A percentile compares a stretch with the other conserved stretches of the same genome.
phyloP scores from a whole-genome alignment of 1,140 invertebrate species.

The Reticulitermes speratus region DNA sequence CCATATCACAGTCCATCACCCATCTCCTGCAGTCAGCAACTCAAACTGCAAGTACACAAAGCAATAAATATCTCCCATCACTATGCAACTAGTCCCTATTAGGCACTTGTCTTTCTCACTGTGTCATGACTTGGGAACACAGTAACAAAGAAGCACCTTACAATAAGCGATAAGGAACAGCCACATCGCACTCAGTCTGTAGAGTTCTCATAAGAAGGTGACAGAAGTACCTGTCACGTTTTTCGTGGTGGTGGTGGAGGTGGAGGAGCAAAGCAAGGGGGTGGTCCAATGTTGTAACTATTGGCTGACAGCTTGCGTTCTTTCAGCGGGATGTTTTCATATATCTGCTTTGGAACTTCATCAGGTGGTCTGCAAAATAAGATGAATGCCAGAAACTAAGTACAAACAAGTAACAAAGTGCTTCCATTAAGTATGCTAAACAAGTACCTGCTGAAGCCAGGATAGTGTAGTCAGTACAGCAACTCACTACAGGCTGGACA shows the following conservation, averaged over 20 bases:
- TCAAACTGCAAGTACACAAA: neutral
- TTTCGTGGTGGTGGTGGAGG: slow-evolving; percentile 44
- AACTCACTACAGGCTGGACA: too few relatives aligned
- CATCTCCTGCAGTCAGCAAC: neutral
- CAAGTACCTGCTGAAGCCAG: too few relatives aligned
- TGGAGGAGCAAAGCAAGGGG: slow-evolving; percentile 41
- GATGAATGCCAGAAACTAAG: neutral
- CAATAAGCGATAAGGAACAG: too few relatives aligned
- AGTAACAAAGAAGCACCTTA: neutral
- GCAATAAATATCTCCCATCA: neutral
- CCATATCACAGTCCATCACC: neutral
- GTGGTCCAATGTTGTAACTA: slow-evolving; percentile 43
- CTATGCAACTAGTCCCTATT: neutral
- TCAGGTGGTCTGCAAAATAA: slow-evolving; percentile 44
- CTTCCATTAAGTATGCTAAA: too few relatives aligned
- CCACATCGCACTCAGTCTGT: neutral
- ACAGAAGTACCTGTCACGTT: slow-evolving; percentile 30
- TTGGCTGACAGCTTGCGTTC: slow-evolving; percentile 41
- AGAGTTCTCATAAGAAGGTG: neutral
- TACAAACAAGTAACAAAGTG: too few relatives aligned
- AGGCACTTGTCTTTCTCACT: neutral
- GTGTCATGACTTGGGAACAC: neutral
- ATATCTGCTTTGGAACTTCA: slow-evolving; percentile 46
- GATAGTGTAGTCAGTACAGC: too few relatives aligned
- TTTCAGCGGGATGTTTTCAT: slow-evolving; percentile 49